Base-by-base conservation (phyloP, 1,140 invertebrate species). In the Drosophila ercepeae region DNA sequence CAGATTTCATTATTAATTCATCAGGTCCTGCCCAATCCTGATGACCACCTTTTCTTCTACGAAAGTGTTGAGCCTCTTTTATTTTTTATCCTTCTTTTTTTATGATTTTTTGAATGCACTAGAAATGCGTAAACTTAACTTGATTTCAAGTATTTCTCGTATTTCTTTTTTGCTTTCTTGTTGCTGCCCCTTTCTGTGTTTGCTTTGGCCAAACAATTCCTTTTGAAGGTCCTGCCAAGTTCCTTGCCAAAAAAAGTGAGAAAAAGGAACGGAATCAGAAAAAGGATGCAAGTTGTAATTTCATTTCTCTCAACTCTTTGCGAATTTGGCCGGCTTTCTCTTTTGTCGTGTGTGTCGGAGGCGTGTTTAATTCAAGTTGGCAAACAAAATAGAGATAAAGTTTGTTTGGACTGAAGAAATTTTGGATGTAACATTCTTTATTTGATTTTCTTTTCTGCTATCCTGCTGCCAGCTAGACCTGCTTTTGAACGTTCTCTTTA, bases 381-480 rank as follows among this genome's bases (percentile, higher is more conserved):
- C 65, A 83, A 75, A 84, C 79, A 84, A 84, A 75, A 83, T 83
- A 55, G 71, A 83, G 82, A 86, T 86, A 86, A 86, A 86, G 76
- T 86, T 86, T 84, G 72, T 81, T 86, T 86, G 81, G 59, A 86
- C 81, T 86, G 44, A 34, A 55, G 57, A 65, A 81, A 65, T 61
- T 71, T 57, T 70, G 51, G 55, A 52, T 73, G 76, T 81, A 77
- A 76, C 69, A 74, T 74, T 52, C 55, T 65, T 86, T 86, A 86
- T 86, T 88, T 68, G 76, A 79, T 86, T 81, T 73, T 60, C 69
- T 76, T 58, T 61, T 53, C 51, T 45, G 36, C 29, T 54, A 32
- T 57, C 23, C 49, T 77, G n/a, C n/a, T n/a, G n/a, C n/a, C n/a
- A n/a, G n/a, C n/a, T n/a, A n/a, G n/a, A n/a, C n/a, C n/a, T n/a